These are phyloP conservation scores for Frieseomelitta varia DNA, from an alignment of 1,140 invertebrate genomes.

Conservation along the genomic window DNA sequence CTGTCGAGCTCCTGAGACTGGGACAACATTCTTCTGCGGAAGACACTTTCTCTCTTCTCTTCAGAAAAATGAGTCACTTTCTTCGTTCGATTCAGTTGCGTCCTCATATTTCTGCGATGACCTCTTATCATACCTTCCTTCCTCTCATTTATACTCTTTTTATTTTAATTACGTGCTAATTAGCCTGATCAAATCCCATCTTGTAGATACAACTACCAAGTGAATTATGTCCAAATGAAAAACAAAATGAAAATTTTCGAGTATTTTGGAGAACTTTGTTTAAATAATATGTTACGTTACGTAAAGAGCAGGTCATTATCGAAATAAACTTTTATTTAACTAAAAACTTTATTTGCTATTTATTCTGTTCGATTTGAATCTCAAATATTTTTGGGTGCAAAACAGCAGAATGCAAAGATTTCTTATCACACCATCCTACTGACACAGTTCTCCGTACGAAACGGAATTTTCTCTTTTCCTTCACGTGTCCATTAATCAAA, in stretches of 20 bases:
- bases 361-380: too few relatives aligned
- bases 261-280: neutral
- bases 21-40: conserved; percentile 62
- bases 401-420: neutral
- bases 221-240: neutral
- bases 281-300: neutral
- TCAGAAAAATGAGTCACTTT: conserved; percentile 72
- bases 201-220: too few relatives aligned
- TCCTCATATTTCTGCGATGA: neutral
- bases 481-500: too few relatives aligned
- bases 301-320: too few relatives aligned
- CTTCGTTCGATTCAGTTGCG: conserved; percentile 55
- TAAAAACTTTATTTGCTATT: too few relatives aligned
- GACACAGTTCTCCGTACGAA: conserved; percentile 31
- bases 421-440: conserved; percentile 47
- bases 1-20: conserved; percentile 39
- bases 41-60: conserved; percentile 77
- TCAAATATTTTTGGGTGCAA: neutral
- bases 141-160: neutral
- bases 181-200: neutral
- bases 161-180: neutral
- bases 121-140: neutral
- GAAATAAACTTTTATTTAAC: too few relatives aligned
- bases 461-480: conserved; percentile 1
- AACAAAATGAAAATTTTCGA: neutral